Conservation (phyloP, 2,888 invertebrate genomes). For the Balanococcus diminutus region DNA sequence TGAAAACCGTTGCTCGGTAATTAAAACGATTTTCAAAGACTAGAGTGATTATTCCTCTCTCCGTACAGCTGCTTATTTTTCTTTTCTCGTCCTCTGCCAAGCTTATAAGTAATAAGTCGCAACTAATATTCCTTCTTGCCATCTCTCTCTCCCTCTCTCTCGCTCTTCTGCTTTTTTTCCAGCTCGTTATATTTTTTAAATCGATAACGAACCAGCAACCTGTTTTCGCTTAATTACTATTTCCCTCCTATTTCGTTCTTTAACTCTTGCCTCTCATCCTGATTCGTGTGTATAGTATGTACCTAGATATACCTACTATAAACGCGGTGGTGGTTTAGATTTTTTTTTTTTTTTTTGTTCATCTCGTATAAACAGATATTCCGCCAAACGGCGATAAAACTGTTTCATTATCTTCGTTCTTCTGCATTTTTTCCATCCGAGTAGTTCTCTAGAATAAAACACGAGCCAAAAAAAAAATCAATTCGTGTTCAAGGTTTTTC, state of each 20-base stretch:
- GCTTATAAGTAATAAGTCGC: constrained; percentile 24
- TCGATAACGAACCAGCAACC: constrained; percentile 40
- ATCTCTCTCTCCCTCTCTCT: neutral
- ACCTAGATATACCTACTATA: neutral
- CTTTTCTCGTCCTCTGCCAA: neutral
- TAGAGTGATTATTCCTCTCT: constrained; percentile 22
- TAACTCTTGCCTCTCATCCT: neutral
- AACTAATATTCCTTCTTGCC: constrained; percentile 24
- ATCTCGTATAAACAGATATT: neutral
- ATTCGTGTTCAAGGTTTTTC: neutral
- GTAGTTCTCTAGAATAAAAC: neutral
- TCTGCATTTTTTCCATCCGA: neutral
- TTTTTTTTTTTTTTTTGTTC: neutral
- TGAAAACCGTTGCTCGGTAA: constrained; percentile 26
- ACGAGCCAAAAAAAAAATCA: neutral
- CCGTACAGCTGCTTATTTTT: constrained; percentile 6
- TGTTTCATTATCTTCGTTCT: neutral
- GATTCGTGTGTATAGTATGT: neutral
- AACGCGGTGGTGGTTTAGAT: neutral
- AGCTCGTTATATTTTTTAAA: constrained; percentile 38
- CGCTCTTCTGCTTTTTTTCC: neutral
- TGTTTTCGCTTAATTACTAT: constrained; percentile 38
- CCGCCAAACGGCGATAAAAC: constrained; percentile 31
- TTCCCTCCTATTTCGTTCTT: neutral
- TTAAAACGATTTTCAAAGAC: constrained; percentile 38